Evolutionary conservation across 1,140 invertebrate species (phyloP).

Genomic region (Diachasma alloeum): DNA sequence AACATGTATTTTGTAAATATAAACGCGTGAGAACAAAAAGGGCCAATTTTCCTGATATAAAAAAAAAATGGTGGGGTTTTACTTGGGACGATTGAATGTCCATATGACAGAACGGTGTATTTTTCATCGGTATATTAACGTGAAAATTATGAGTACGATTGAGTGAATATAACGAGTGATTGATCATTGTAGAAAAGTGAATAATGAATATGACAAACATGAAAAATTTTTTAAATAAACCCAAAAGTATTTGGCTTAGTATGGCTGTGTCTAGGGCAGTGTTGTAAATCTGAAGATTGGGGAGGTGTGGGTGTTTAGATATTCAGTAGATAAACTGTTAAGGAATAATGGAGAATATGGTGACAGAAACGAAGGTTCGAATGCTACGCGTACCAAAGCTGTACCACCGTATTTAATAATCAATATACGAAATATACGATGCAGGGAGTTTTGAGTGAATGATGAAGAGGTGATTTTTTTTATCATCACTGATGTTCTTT

Average conservation of each 20-base stretch:
- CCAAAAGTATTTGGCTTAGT: constrained; percentile 64
- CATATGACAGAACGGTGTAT: not conserved
- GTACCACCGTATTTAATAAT: not conserved
- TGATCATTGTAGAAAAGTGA: constrained; percentile 34
- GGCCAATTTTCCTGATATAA: not conserved
- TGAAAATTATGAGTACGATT: not conserved
- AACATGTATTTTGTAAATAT: not conserved
- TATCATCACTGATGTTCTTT: not conserved
- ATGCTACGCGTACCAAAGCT: constrained; percentile 38
- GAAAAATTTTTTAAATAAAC: constrained; percentile 36
- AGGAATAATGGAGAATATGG: constrained; percentile 9
- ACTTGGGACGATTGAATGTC: not conserved
- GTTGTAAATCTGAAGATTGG: constrained; percentile 52
- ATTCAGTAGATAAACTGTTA: constrained; percentile 38
- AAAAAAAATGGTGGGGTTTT: not conserved
- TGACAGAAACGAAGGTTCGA: constrained; percentile 35
- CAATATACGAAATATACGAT: not conserved
- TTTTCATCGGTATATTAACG: not conserved
- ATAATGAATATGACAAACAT: constrained; percentile 40
- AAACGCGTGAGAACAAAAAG: not conserved
- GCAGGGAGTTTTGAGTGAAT: not conserved
- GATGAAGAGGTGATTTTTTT: not conserved
- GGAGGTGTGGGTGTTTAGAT: constrained; percentile 35
- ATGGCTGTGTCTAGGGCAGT: constrained; percentile 63
- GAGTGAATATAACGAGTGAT: constrained; percentile 2